These are phyloP conservation scores for Cryptus armator DNA, from an alignment of 2,888 invertebrate genomes.

Conservation along the genomic window DNA sequence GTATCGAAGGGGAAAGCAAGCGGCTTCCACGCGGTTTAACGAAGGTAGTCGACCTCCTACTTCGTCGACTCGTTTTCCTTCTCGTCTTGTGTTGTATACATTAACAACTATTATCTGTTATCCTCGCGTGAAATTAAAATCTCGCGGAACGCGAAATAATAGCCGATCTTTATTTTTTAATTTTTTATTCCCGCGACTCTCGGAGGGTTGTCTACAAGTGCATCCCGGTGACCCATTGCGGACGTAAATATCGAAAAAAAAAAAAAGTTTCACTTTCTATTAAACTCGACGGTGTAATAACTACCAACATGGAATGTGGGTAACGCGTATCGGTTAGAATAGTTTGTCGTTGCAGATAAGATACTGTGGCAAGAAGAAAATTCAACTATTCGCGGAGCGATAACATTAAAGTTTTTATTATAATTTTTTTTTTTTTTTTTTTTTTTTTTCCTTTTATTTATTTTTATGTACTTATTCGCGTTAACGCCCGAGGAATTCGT, in stretches of 20 bases:
- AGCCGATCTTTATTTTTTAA: neutral
- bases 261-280: slow-evolving; percentile 7
- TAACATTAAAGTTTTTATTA: neutral
- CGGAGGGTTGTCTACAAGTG: no score
- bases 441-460: neutral
- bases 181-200: no score
- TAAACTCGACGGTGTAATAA: neutral
- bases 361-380: slow-evolving; percentile 8
- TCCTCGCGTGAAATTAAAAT: neutral
- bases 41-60: slow-evolving; percentile 63
- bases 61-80: slow-evolving; percentile 46
- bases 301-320: neutral
- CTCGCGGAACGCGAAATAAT: neutral
- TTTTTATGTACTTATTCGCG: neutral
- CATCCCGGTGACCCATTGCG: neutral
- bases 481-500: neutral
- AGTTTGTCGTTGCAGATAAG: neutral
- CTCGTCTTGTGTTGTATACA: slow-evolving; percentile 25
- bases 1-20: slow-evolving; percentile 70
- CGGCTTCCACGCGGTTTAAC: slow-evolving; percentile 54
- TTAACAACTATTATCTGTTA: neutral
- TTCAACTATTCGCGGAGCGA: neutral
- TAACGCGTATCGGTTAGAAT: neutral
- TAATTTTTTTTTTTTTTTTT: neutral
- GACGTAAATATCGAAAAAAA: neutral